phyloP scores from a whole-genome alignment of 2,113 vertebrate genomes.

The Mesocricetus auratus region DNA sequence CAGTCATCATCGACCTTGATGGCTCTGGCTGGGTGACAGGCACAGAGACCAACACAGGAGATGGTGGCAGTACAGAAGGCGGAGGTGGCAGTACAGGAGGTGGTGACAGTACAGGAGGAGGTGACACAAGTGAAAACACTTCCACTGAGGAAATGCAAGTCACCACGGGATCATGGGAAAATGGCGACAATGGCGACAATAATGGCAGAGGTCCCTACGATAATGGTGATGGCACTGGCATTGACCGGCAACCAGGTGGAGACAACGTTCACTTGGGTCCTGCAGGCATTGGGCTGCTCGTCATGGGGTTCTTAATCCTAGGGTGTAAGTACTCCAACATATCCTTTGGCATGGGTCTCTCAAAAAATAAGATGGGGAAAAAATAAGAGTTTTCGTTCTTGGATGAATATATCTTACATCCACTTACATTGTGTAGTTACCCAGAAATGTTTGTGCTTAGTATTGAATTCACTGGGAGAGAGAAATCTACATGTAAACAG shows the following conservation, averaged over 20 bases:
- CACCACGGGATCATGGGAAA: accelerated
- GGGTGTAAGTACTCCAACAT: constrained; percentile 85
- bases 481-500: background rate
- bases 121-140: accelerated
- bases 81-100: accelerated
- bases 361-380: background rate
- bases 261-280: constrained; percentile 79
- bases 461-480: background rate
- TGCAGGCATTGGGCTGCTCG: constrained; percentile 85
- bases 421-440: background rate
- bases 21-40: accelerated
- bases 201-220: accelerated
- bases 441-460: background rate
- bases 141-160: accelerated
- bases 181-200: accelerated
- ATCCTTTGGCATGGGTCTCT: background rate
- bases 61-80: background rate
- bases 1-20: constrained; percentile 49
- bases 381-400: background rate
- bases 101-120: accelerated
- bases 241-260: accelerated
- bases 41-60: accelerated
- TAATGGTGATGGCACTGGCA: accelerated
- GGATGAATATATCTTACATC: background rate
- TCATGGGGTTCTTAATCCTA: constrained; percentile 84